These are phyloP conservation scores for Paramuricea clavata DNA, from an alignment of 92 coral and sea anemone genomes.

Conservation along the genomic window DNA sequence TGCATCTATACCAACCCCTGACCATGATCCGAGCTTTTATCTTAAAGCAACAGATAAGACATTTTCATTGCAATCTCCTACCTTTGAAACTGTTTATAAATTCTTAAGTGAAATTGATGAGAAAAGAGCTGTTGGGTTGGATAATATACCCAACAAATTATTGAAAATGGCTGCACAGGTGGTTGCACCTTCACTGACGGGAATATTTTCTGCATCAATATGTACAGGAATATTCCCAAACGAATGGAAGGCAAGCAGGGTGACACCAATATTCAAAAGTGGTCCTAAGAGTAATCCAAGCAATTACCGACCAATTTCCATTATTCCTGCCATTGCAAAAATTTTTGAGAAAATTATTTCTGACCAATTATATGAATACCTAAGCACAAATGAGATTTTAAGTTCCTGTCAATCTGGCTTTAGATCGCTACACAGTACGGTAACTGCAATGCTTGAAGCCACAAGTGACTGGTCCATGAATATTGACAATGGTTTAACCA, in stretches of 20 bases:
- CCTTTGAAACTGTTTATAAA: not conserved
- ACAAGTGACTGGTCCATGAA: not conserved
- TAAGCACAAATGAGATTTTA: not conserved
- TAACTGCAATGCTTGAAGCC: not conserved
- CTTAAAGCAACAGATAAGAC: not conserved
- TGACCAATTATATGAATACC: slow-evolving; percentile 27
- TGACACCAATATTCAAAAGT: not conserved
- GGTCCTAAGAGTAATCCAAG: not conserved
- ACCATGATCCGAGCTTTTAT: not conserved
- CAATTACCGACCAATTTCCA: not conserved
- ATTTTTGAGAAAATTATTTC: not conserved
- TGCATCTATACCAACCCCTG: not conserved
- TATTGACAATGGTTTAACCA: not conserved
- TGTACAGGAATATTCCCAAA: slow-evolving; percentile 8
- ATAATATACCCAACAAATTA: slow-evolving; percentile 16
- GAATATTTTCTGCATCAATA: slow-evolving; percentile 25
- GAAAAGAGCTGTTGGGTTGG: not conserved
- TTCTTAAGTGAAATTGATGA: not conserved
- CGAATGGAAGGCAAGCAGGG: slow-evolving; percentile 6
- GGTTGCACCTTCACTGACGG: slow-evolving; percentile 4
- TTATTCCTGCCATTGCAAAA: not conserved
- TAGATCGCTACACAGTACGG: slow-evolving; percentile 1
- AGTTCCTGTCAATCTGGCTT: slow-evolving; percentile 9
- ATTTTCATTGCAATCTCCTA: slow-evolving; percentile 1
- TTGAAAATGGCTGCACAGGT: slow-evolving; percentile 2